Base-by-base conservation (phyloP, 2,888 invertebrate species). In the Euphydryas editha region DNA sequence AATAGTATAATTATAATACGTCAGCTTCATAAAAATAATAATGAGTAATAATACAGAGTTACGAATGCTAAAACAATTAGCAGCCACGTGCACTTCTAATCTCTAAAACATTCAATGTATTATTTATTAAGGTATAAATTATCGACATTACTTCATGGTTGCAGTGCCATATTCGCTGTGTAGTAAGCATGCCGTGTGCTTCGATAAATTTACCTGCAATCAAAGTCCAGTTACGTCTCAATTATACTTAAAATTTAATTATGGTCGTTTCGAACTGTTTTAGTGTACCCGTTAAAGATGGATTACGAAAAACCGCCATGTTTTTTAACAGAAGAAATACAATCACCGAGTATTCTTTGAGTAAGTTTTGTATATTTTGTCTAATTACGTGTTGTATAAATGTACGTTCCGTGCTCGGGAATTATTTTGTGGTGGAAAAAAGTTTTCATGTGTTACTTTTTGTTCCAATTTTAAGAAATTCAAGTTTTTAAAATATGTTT, bases 101-200 rank as follows among this genome's bases (percentile, higher is more conserved):
- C 44, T 37, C 58, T 76, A 80, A 75, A 76, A 71, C 67, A 69
- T 78, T 79, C 78, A 82, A 83, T 81, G 71, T 78, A 80, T 80
- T 78, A 77, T 61, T 69, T 70, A 65, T 71, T 70, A 66, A 47
- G 69, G 68, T 64, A 73, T 76, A 75, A 75, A 74, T 76, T 68
- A 58, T 51, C 49, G 61, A 62, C 49, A 64, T 54, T 59, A 42
- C 54, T 36, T 44, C 21, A 47, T 37, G 37, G 47, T 37, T 21
- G 76, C 83, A 87, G 85, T 88, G 75, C 76, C 74, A 74, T 78
- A 76, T 77, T 70, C 67, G 74, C 75, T 72, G 76, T 78, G 72
- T 72, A 58, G 75, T 76, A 78, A 83, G 78, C 73, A 86, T 86
- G 86, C 76, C 83, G 86, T 78, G 83, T 83, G 63, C 65, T 46